A percentile compares a stretch with the other conserved stretches of the same genome.
These are phyloP conservation scores for Avahi laniger DNA, from an alignment of 2,797 vertebrate genomes.

Conservation along the genomic window DNA sequence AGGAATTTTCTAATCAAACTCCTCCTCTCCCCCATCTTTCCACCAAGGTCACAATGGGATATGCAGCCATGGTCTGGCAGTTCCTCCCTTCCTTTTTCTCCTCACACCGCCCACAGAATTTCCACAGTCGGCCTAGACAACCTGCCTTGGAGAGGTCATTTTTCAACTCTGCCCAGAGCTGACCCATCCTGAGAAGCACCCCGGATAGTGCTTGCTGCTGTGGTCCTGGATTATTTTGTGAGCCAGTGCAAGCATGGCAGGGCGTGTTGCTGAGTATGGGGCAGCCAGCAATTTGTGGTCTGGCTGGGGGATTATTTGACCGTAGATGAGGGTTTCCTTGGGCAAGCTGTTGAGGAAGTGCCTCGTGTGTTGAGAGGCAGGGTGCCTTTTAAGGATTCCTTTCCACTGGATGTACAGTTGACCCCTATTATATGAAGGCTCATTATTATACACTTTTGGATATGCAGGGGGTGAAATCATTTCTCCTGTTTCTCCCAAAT, in stretches of 20 bases:
- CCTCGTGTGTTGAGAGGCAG: constrained; percentile 60
- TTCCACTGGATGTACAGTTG: constrained; percentile 45
- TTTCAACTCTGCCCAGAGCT: constrained; percentile 20
- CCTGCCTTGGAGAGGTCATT: constrained; percentile 35
- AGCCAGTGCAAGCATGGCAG: constrained; percentile 37
- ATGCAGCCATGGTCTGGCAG: background rate
- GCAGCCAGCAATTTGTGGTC: constrained; percentile 72
- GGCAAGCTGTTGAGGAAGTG: constrained; percentile 64
- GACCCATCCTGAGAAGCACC: background rate
- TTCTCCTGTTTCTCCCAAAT: constrained; percentile 28
- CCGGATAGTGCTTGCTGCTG: constrained; percentile 8
- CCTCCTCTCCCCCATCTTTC: background rate
- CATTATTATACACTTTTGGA: constrained; percentile 46
- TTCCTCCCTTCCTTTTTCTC: constrained; percentile 41
- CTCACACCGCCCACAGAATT: background rate
- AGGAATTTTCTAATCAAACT: constrained; percentile 46
- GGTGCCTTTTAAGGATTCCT: constrained; percentile 71
- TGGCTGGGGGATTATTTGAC: constrained; percentile 57
- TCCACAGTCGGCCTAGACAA: background rate
- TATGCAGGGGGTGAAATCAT: constrained; percentile 33
- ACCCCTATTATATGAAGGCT: constrained; percentile 54
- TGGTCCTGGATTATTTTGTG: constrained; percentile 54
- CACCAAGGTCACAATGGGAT: constrained; percentile 40
- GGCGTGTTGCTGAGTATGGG: constrained; percentile 61
- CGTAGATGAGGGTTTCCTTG: constrained; percentile 64